Evolutionary conservation across 2,797 vertebrate genomes (phyloP).

Genomic region (Phylloscopus collybita): DNA sequence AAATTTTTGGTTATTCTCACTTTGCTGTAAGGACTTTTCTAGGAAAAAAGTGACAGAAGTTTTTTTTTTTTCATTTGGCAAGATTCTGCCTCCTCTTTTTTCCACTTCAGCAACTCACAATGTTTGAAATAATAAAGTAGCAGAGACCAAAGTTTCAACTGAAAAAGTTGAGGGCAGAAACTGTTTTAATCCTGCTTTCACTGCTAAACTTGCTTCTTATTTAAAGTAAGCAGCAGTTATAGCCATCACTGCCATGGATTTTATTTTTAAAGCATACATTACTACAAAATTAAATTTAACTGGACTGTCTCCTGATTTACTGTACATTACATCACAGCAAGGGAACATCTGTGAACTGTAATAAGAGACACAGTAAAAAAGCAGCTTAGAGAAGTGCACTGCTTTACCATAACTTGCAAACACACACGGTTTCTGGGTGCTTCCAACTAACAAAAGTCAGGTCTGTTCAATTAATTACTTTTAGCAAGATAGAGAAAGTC

Average conservation of each 20-base stretch:
- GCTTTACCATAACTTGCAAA: not conserved
- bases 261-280: conserved; percentile 33
- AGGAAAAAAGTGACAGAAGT: not conserved
- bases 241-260: not conserved
- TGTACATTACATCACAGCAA: conserved; percentile 15
- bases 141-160: not conserved
- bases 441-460: not conserved
- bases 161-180: not conserved
- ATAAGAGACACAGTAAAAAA: conserved; percentile 14
- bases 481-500: not conserved
- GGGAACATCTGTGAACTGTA: conserved; percentile 38
- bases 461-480: not conserved
- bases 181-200: not conserved
- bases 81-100: not conserved
- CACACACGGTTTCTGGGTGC: not conserved
- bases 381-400: not conserved
- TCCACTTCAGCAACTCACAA: not conserved
- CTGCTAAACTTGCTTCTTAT: not conserved
- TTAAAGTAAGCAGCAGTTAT: not conserved
- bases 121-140: not conserved
- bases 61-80: not conserved
- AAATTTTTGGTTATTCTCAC: not conserved
- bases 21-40: not conserved
- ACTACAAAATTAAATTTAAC: conserved; percentile 3
- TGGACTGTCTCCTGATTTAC: conserved; percentile 8